Base-by-base conservation (phyloP, 2,113 vertebrate genomes). In the Oncorhynchus clarkii region DNA sequence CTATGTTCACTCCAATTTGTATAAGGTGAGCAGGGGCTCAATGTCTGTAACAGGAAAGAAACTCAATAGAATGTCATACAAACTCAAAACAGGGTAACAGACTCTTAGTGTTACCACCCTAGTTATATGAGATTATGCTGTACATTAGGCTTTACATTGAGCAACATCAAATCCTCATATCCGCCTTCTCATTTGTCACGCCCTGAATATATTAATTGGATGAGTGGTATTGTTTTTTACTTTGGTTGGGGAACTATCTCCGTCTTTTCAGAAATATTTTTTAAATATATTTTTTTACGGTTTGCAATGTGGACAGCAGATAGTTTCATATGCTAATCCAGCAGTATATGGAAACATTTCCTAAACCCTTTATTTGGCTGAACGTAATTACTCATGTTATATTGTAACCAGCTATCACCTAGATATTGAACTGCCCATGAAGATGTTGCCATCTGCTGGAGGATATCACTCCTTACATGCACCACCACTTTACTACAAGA, bases 381-480 rank as follows among this genome's bases (percentile, higher is more conserved):
- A 57, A 57, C 2, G 18, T 39, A 9, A 39, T 39, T 39, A 9
- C 39, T 39, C 0, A 8, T 39, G 39, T 45, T 45, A 11, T 45
- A 12, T 45, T 12, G 39, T 45, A 45, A 45, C 39, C 9, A 1
- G 9, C 39, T 11, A 45, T 9, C 9, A 11, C 9, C 39, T 45
- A 45, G 39, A 45, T 45, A 12, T 11, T 45, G 9, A 45, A 45
- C 39, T 45, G 39, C 0, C 39, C 39, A 45, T 27, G 26, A 16
- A 66, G 65, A 16, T 67, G 27, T 31, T 67, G 65, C 14, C 65
- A 24, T 67, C 65, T 67, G 14, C 65, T 67, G 65, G 65, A 29
- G 27, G 13, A 27, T 29, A 31, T 26, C 13, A 67, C 27, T 31
- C 65, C 13, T 27, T 67, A 16, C 65, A 67, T 5, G 65, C 2